Conservation (phyloP, 2,888 invertebrate species). For the Chaetogeoica ovagalla region DNA sequence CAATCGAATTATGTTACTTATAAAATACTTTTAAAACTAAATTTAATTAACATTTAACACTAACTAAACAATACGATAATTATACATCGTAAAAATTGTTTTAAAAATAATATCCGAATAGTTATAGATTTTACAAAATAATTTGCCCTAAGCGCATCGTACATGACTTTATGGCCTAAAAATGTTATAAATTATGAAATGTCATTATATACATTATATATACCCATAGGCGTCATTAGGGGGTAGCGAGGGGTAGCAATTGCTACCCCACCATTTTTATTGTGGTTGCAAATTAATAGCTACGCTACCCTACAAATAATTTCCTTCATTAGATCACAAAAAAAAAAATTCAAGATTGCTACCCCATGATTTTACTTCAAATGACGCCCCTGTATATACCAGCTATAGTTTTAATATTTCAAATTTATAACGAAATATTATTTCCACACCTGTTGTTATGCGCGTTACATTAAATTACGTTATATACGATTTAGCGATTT, state of each 20-base stretch:
- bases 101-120: no score
- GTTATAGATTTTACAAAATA: no score
- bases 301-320: no score
- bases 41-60: neutral
- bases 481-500: neutral
- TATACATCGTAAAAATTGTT: neutral
- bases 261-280: no score
- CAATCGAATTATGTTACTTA: conserved; percentile 11
- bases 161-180: conserved; percentile 1
- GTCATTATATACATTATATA: neutral
- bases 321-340: no score
- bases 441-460: neutral
- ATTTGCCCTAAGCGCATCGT: no score
- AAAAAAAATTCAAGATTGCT: no score
- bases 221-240: no score
- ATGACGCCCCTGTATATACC: no score
- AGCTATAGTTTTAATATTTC: conserved; percentile 1
- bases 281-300: no score
- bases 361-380: no score
- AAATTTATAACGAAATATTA: neutral
- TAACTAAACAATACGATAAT: neutral
- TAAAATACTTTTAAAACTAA: conserved; percentile 16
- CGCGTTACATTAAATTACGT: neutral
- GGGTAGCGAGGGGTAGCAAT: no score
- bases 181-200: neutral